phyloP scores from a whole-genome alignment of 2,797 vertebrate genomes.

The Parotocinclus haroldoi region DNA sequence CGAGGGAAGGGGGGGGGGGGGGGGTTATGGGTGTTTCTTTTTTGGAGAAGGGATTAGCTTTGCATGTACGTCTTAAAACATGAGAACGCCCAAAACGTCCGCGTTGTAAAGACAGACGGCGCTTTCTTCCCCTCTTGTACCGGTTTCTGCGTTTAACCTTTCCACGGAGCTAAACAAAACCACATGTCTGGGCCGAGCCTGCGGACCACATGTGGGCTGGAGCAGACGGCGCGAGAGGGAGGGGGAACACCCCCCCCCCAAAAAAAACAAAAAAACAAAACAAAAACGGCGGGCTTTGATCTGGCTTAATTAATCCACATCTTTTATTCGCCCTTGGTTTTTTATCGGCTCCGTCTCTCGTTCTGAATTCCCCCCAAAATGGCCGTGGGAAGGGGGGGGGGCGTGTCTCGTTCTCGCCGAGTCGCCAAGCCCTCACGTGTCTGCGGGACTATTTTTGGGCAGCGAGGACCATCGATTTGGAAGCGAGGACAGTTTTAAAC shows the following conservation, averaged over 20 bases:
- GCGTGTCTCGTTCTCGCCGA: no score
- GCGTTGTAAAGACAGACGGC: constrained; percentile 57
- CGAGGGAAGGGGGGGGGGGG: no score
- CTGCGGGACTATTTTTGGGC: constrained; percentile 39
- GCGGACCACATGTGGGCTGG: constrained; percentile 60
- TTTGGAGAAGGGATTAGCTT: constrained; percentile 49
- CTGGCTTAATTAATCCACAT: constrained; percentile 57
- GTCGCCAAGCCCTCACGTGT: constrained; percentile 19
- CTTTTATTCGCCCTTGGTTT: constrained; percentile 49
- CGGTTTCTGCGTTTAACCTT: constrained; percentile 68
- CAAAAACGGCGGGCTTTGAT: constrained; percentile 50
- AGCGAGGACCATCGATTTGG: constrained; percentile 20
- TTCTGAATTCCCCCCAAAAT: no score
- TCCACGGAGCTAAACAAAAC: constrained; percentile 71
- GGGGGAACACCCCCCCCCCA: no score
- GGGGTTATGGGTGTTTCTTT: constrained; percentile 39
- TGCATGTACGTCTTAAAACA: constrained; percentile 38
- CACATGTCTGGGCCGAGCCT: constrained; percentile 63
- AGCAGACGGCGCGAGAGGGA: constrained; percentile 34
- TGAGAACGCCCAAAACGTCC: constrained; percentile 44
- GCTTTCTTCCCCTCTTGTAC: constrained; percentile 62
- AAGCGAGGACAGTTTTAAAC: constrained; percentile 45
- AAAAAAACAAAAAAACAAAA: no score
- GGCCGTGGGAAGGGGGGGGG: no score
- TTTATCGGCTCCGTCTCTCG: constrained; percentile 44